Evolutionary conservation across 2,888 invertebrate species (phyloP), one percentile per base, ranked within the genome.

Genomic region (Siphonodentalium dalli): DNA sequence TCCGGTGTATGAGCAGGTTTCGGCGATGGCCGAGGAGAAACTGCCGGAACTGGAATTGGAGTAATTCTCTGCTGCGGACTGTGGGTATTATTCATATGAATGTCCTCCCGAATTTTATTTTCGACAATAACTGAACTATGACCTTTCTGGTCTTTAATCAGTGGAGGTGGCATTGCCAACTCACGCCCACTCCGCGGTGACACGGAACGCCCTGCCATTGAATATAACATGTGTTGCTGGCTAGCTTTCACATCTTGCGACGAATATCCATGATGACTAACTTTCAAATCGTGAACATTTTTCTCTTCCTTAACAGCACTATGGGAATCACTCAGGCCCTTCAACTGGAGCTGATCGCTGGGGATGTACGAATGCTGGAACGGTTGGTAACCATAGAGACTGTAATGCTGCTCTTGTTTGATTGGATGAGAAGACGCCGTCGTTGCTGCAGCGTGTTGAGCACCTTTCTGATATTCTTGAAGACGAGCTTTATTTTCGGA

Each of bases 381-480:
- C 33, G 80, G 77, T 58, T 78, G 78, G 61, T 81, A 81, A 18
- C 82, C 82, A 64, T 82, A 82, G 23, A 82, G 66, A 65, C 73
- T 81, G 57, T 79, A 82, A 56, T 71, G 74, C 15, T 74, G 67
- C 47, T 70, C 57, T 52, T 56, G 53, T 68, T 72, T 50, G 51
- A 52, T 43, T 21, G 52, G 27, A 18, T 55, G 43, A 20, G 41
- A 26, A 7, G 43, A 40, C 15, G 58, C 33, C 24, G 44, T 21
- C 15, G 46, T 31, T 1, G 53, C 47, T n/a, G n/a, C n/a, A n/a
- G n/a, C n/a, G n/a, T n/a, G n/a, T n/a, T n/a, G n/a, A n/a, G n/a
- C n/a, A n/a, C n/a, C n/a, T n/a, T n/a, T n/a, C n/a, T n/a, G n/a
- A n/a, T n/a, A n/a, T n/a, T n/a, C n/a, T n/a, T n/a, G n/a, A n/a